These are phyloP conservation scores for Chrysochloris asiatica DNA, from an alignment of 2,113 vertebrate species.

Conservation along the genomic window DNA sequence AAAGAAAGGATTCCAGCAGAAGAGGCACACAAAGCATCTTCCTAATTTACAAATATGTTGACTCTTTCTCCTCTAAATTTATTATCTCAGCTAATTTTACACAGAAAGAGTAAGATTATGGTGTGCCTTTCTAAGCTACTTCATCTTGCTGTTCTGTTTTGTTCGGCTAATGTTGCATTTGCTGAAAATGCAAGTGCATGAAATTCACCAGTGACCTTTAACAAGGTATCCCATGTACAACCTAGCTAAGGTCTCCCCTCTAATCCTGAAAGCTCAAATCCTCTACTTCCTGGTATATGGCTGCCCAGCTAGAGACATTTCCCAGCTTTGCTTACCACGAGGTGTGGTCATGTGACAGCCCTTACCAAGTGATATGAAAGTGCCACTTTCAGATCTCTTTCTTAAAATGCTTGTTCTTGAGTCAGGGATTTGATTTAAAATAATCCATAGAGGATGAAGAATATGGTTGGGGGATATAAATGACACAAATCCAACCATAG, in stretches of 20 bases:
- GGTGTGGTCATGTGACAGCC: neutral
- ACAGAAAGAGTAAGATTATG: neutral
- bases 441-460: neutral
- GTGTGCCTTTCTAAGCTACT: neutral
- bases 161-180: slow-evolving; percentile 9
- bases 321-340: neutral
- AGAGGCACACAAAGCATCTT: neutral
- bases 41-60: neutral
- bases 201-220: neutral
- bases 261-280: neutral
- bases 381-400: slow-evolving; percentile 1
- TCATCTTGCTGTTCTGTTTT: neutral
- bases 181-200: neutral
- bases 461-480: neutral
- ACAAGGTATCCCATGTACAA: neutral
- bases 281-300: neutral
- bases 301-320: neutral
- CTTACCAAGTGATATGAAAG: neutral
- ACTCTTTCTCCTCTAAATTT: neutral
- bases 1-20: neutral
- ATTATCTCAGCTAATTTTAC: neutral
- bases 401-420: neutral
- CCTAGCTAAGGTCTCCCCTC: neutral
- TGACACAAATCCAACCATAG: neutral
- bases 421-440: neutral